phyloP scores from a whole-genome alignment of 2,888 invertebrate genomes.

The Eupsilia transversa region DNA sequence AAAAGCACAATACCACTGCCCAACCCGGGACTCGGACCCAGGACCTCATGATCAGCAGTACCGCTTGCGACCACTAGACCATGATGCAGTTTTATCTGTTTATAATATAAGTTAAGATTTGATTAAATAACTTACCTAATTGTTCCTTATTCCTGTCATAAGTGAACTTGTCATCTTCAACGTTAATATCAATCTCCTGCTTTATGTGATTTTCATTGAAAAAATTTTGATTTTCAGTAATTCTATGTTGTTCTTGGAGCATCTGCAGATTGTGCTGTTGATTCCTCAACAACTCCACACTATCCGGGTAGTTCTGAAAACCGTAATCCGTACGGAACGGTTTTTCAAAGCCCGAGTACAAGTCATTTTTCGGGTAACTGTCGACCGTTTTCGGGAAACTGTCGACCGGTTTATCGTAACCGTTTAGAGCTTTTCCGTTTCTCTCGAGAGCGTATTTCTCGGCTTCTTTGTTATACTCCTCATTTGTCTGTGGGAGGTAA shows the following conservation, averaged over 20 bases:
- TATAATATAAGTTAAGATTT: too few relatives aligned
- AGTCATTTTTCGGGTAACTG: constrained; percentile 71
- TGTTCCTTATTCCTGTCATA: constrained; percentile 83
- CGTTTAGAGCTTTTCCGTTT: constrained; percentile 77
- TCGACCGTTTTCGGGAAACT: constrained; percentile 52
- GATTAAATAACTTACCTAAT: constrained; percentile 70
- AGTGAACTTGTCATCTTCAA: constrained; percentile 82
- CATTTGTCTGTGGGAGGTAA: constrained; percentile 84
- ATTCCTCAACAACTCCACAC: constrained; percentile 80
- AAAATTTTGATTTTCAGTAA: constrained; percentile 83
- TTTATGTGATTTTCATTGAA: constrained; percentile 86
- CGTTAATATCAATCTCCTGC: constrained; percentile 81
- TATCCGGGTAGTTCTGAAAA: constrained; percentile 75
- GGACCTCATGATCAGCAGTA: too few relatives aligned
- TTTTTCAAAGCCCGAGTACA: constrained; percentile 67
- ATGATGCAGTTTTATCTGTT: too few relatives aligned
- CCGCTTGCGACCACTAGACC: too few relatives aligned
- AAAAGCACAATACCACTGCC: too few relatives aligned
- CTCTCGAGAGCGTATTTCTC: constrained; percentile 84
- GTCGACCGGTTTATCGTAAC: constrained; percentile 77
- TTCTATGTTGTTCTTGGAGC: constrained; percentile 82
- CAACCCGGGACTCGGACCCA: too few relatives aligned
- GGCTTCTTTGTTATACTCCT: constrained; percentile 86
- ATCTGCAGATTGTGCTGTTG: constrained; percentile 86
- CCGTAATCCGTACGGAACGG: constrained; percentile 66